Conservation (phyloP, 2,113 vertebrate species). For the Corynorhinus townsendii region DNA sequence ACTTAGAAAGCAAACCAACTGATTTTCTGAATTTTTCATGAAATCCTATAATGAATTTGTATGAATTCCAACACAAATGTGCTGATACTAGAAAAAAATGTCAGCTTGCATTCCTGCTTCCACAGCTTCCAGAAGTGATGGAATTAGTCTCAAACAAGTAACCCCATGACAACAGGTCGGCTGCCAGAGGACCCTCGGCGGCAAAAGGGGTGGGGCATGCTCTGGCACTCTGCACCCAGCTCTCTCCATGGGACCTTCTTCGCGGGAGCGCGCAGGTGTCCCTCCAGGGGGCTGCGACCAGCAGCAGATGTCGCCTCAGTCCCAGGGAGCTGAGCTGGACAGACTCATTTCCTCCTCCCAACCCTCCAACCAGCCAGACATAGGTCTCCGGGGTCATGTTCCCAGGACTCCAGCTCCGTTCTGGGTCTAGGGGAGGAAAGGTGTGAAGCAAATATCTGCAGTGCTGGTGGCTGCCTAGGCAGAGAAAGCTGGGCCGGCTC, state of each 20-base stretch:
- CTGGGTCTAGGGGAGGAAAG: neutral
- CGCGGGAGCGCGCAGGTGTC: neutral
- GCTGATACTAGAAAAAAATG: neutral
- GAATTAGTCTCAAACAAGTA: neutral
- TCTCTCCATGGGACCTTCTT: neutral
- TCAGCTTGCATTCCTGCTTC: neutral
- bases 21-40: neutral
- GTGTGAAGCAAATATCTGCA: neutral
- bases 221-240: neutral
- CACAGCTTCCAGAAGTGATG: neutral
- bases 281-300: neutral
- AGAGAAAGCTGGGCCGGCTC: no score
- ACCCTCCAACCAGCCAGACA: neutral
- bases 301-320: neutral
- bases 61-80: neutral
- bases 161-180: neutral
- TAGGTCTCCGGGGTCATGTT: neutral
- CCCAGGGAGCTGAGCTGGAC: neutral
- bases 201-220: fast-evolving
- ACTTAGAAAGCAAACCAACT: neutral
- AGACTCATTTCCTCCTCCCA: neutral
- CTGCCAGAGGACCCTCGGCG: no score
- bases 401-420: neutral
- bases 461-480: neutral
- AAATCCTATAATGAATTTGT: neutral